Evolutionary conservation across 2,113 vertebrate genomes (phyloP).

Genomic region (Toxostoma redivivum): DNA sequence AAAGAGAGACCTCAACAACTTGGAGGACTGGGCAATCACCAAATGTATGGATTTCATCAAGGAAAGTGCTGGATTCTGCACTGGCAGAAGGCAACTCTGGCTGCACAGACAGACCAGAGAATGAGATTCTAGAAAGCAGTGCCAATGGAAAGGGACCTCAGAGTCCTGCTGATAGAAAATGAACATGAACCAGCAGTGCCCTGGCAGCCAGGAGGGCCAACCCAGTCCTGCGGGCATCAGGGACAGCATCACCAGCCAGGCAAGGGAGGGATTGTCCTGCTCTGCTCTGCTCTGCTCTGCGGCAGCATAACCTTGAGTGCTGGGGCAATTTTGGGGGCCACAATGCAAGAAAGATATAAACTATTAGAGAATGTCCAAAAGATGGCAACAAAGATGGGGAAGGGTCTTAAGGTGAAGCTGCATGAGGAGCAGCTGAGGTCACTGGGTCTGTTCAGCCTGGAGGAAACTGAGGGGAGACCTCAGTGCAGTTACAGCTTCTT

Average conservation of each 20-base stretch:
- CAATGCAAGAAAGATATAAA: neutral
- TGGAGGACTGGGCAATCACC: neutral
- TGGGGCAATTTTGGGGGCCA: neutral
- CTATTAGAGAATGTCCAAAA: neutral
- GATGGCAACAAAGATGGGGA: neutral
- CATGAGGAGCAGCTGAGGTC: rapidly evolving
- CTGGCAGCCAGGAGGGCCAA: neutral
- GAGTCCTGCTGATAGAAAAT: neutral
- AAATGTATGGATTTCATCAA: neutral
- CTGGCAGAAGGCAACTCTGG: neutral
- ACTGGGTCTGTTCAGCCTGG: neutral
- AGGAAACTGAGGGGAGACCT: neutral
- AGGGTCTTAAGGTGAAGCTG: neutral
- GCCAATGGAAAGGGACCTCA: rapidly evolving
- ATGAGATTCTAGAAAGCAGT: neutral
- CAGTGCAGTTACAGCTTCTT: neutral
- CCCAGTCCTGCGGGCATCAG: rapidly evolving
- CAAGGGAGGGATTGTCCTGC: rapidly evolving
- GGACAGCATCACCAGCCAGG: rapidly evolving
- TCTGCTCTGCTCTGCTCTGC: no score
- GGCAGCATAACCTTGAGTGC: no score
- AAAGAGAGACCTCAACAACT: neutral
- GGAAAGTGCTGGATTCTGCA: neutral
- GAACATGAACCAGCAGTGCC: neutral
- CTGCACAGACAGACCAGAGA: neutral